phyloP scores from a whole-genome alignment of 2,797 vertebrate genomes.

The Cichlasoma orientale region DNA sequence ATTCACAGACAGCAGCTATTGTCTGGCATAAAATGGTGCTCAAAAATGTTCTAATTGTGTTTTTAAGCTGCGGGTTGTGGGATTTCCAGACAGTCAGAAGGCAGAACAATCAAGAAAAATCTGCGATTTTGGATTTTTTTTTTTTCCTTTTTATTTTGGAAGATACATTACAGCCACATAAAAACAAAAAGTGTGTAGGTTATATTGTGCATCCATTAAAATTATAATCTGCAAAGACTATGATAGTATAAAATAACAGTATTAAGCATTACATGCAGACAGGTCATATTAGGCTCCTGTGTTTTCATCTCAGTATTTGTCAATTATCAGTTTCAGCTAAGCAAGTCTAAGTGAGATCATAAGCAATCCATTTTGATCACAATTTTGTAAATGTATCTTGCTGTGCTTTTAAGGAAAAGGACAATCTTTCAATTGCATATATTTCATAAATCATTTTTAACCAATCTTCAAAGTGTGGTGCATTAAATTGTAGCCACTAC shows the following conservation, averaged over 20 bases:
- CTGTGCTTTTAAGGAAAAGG: neutral
- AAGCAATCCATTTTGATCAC: neutral
- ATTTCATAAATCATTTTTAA: neutral
- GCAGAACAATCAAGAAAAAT: conserved; percentile 6
- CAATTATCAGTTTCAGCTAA: neutral
- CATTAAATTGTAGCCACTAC: neutral
- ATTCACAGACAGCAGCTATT: neutral
- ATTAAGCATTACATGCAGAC: neutral
- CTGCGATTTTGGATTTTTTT: neutral
- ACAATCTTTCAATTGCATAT: neutral
- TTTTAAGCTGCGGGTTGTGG: conserved; percentile 27
- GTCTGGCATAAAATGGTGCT: neutral
- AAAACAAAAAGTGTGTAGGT: neutral
- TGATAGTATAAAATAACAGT: too few relatives aligned
- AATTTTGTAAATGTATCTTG: neutral
- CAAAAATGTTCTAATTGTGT: conserved; percentile 13
- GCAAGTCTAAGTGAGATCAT: neutral
- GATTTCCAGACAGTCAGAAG: conserved; percentile 46
- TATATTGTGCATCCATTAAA: too few relatives aligned
- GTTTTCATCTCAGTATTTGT: neutral
- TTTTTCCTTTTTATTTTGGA: neutral
- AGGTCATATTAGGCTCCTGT: neutral
- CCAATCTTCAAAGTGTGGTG: neutral
- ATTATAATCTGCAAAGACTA: too few relatives aligned
- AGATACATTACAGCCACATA: neutral